Evolutionary conservation across 1,140 invertebrate species (phyloP).

Genomic region (Aphelenchoides avenae): DNA sequence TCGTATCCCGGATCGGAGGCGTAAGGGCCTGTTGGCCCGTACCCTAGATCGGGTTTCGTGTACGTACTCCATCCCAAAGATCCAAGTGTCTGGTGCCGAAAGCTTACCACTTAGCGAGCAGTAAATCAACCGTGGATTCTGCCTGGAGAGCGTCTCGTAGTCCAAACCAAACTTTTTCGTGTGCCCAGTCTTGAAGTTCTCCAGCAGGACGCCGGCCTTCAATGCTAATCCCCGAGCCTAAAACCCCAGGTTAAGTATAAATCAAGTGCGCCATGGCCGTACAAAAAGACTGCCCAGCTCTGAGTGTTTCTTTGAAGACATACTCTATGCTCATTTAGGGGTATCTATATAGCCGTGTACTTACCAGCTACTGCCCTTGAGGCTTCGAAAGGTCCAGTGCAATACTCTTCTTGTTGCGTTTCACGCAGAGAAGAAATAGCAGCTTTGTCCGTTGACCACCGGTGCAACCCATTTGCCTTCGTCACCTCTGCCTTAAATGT

Average conservation of each 20-base stretch:
- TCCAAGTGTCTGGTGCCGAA: too few species aligned
- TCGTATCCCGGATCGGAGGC: conserved; percentile 81
- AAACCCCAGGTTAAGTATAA: too few species aligned
- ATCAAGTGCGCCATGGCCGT: too few species aligned
- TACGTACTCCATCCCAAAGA: too few species aligned
- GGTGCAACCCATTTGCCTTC: conserved; percentile 98
- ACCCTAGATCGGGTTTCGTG: conserved; percentile 65
- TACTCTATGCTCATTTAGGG: too few species aligned
- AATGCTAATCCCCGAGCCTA: conserved; percentile 63
- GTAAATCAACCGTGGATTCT: conserved; percentile 80
- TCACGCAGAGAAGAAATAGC: conserved; percentile 81
- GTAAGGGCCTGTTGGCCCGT: conserved; percentile 81
- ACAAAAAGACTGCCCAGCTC: too few species aligned
- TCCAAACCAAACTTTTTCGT: conserved; percentile 73
- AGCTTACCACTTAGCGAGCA: conserved; percentile 77
- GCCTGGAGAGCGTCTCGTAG: conserved; percentile 70
- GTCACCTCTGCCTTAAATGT: too few species aligned
- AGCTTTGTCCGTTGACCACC: conserved; percentile 72
- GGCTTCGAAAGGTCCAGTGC: conserved; percentile 75
- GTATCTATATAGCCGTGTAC: too few species aligned
- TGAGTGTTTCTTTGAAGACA: too few species aligned
- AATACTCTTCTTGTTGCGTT: conserved; percentile 92
- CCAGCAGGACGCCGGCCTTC: conserved; percentile 80
- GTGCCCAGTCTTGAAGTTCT: conserved; percentile 90
- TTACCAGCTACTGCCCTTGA: conserved; percentile 71